Evolutionary conservation across 2,113 vertebrate genomes (phyloP).

Genomic region (Psilopogon haemacephalus): DNA sequence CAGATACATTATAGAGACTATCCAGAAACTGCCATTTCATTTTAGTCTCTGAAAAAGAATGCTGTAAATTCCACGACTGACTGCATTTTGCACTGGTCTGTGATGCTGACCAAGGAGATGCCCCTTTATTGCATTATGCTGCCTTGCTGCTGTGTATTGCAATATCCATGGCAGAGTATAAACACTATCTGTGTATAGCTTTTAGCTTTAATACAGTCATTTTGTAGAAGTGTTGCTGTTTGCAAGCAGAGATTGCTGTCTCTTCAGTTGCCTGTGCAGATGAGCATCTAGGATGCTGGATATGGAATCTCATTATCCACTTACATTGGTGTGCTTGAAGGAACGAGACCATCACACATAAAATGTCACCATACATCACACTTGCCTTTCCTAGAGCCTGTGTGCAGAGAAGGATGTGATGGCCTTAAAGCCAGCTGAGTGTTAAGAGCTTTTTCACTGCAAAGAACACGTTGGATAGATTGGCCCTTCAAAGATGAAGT

Average conservation of each 20-base stretch:
- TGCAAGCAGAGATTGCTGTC: neutral
- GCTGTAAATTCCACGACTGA: neutral
- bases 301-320: neutral
- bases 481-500: neutral
- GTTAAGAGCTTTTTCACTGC: neutral
- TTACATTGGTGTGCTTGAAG: neutral
- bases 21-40: neutral
- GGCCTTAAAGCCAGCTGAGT: neutral
- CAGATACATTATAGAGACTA: neutral
- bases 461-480: neutral
- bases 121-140: neutral
- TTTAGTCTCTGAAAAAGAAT: neutral
- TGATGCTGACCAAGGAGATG: neutral
- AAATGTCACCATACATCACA: neutral
- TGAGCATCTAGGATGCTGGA: neutral
- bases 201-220: neutral
- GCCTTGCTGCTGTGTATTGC: neutral
- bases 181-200: neutral
- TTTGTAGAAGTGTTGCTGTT: neutral
- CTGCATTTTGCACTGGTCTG: neutral
- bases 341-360: neutral
- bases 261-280: neutral
- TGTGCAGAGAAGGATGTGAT: neutral
- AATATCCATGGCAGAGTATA: neutral
- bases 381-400: neutral